These are phyloP conservation scores for Chloromyia formosa DNA, from an alignment of 2,888 invertebrate species.

Conservation along the genomic window DNA sequence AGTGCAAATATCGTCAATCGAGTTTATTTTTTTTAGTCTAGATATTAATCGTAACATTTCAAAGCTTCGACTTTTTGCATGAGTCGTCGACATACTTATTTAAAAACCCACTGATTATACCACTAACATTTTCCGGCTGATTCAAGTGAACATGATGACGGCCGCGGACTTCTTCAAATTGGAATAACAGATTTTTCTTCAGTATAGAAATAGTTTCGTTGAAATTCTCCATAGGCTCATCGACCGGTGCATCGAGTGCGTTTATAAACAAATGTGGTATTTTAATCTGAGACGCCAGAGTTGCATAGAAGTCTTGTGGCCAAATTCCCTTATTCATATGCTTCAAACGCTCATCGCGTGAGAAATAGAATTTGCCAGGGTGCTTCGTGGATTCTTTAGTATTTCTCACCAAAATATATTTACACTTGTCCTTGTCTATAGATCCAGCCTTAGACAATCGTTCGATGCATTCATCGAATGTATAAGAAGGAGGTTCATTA, in stretches of 20 bases:
- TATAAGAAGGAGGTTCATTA: slow-evolving; percentile 71
- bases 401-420: slow-evolving; percentile 69
- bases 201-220: slow-evolving; percentile 68
- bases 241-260: slow-evolving; percentile 68
- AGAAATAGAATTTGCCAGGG: slow-evolving; percentile 71
- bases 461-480: slow-evolving; percentile 70
- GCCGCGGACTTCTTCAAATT: slow-evolving; percentile 71
- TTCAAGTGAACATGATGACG: slow-evolving; percentile 80
- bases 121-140: slow-evolving; percentile 69
- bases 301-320: slow-evolving; percentile 65
- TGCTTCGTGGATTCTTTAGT: slow-evolving; percentile 67
- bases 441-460: slow-evolving; percentile 69
- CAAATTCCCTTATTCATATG: slow-evolving; percentile 52
- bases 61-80: background rate
- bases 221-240: slow-evolving; percentile 67
- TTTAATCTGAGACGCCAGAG: slow-evolving; percentile 68
- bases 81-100: slow-evolving; percentile 53
- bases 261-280: slow-evolving; percentile 74
- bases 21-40: background rate
- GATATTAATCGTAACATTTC: background rate
- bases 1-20: too few relatives aligned
- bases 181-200: slow-evolving; percentile 67
- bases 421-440: slow-evolving; percentile 67
- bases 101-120: slow-evolving; percentile 60
- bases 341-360: slow-evolving; percentile 73